phyloP scores from a whole-genome alignment of 2,113 vertebrate genomes.

The Bothrops jararaca region DNA sequence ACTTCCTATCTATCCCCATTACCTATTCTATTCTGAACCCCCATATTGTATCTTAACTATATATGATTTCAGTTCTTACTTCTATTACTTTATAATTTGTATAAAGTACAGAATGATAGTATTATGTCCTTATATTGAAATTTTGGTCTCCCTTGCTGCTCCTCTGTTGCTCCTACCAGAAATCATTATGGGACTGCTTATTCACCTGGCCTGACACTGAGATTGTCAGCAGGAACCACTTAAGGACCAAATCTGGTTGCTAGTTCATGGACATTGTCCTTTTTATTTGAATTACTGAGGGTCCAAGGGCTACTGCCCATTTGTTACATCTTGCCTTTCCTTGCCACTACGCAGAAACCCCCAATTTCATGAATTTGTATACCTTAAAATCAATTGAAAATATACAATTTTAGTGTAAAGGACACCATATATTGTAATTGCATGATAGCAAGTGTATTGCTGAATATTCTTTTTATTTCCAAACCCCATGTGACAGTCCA shows the following conservation, averaged over 20 bases:
- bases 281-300: neutral
- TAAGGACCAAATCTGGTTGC: neutral
- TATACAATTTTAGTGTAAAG: neutral
- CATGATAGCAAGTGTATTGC: neutral
- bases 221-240: neutral
- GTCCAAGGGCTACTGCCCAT: neutral
- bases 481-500: neutral
- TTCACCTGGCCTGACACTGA: neutral
- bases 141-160: neutral
- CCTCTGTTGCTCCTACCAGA: neutral
- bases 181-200: neutral
- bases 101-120: neutral
- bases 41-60: neutral
- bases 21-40: neutral
- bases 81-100: neutral
- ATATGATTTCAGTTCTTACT: neutral
- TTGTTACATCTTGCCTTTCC: neutral
- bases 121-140: neutral
- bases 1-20: neutral
- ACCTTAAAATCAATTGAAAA: neutral
- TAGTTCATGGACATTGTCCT: neutral
- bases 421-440: neutral
- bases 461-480: neutral
- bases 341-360: neutral
- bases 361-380: neutral